phyloP scores from a whole-genome alignment of 2,113 vertebrate genomes.

The Sphaerodactylus townsendi region DNA sequence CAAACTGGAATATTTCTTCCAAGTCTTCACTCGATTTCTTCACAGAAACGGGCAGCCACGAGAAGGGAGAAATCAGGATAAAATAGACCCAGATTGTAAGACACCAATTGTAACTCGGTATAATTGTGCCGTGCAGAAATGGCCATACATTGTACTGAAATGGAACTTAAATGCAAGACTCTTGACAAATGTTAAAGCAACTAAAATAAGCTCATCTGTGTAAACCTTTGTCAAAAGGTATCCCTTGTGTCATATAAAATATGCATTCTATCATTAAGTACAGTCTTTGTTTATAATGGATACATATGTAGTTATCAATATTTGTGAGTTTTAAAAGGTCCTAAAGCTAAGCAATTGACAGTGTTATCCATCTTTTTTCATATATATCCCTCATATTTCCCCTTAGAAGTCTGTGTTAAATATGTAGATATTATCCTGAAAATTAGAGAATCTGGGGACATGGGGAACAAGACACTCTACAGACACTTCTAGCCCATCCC shows the following conservation, averaged over 20 bases:
- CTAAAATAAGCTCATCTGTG: constrained; percentile 65
- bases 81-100: too few relatives aligned
- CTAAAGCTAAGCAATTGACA: constrained; percentile 31
- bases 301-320: background rate
- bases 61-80: too few relatives aligned
- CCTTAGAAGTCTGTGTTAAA: constrained; percentile 30
- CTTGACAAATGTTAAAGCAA: constrained; percentile 11
- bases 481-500: background rate
- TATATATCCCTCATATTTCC: background rate
- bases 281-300: constrained; percentile 23
- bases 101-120: too few relatives aligned
- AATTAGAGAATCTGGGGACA: constrained; percentile 4
- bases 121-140: too few relatives aligned
- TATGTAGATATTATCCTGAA: background rate
- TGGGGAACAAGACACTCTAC: background rate
- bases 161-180: constrained; percentile 13
- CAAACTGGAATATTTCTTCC: too few relatives aligned
- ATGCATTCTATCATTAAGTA: too few relatives aligned
- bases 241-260: constrained; percentile 17
- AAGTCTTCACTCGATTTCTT: too few relatives aligned
- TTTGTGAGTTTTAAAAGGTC: constrained; percentile 13
- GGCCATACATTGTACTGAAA: too few relatives aligned
- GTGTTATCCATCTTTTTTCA: constrained; percentile 25
- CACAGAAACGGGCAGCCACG: too few relatives aligned
- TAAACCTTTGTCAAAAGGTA: constrained; percentile 7